Conservation (phyloP, 2,888 invertebrate species). For the Diogma glabrata region DNA sequence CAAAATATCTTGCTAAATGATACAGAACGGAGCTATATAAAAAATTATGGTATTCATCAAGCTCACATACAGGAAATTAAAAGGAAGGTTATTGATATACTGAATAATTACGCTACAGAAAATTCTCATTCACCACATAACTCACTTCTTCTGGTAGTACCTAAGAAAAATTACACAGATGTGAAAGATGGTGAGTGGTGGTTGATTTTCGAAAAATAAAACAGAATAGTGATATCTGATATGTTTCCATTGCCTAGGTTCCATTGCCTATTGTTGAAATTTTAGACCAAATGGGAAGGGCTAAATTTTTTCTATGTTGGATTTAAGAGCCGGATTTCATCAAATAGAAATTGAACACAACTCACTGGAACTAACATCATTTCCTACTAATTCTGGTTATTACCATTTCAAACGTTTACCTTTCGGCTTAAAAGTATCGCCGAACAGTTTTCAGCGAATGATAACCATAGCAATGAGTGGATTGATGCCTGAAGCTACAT, state of each 20-base stretch:
- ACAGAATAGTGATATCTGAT: no score
- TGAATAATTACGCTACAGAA: no score
- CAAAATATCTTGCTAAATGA: no score
- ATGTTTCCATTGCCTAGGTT: no score
- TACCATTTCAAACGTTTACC: constrained; percentile 15
- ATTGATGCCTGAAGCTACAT: background rate
- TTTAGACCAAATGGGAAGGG: no score
- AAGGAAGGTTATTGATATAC: no score
- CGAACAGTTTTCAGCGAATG: constrained; percentile 11
- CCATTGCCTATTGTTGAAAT: no score
- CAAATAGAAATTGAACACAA: constrained; percentile 7
- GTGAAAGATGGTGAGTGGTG: background rate
- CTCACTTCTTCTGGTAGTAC: background rate
- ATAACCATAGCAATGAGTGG: constrained; percentile 9
- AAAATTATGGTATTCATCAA: no score
- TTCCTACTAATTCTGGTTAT: constrained; percentile 9
- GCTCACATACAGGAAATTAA: no score
- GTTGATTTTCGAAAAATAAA: background rate
- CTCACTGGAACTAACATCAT: constrained; percentile 8
- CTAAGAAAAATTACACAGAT: background rate
- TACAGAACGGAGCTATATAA: no score
- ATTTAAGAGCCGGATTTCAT: no score
- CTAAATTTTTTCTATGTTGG: no score
- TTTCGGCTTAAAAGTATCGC: constrained; percentile 18
- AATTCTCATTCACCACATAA: constrained; percentile 13